Evolutionary conservation across 2,888 invertebrate genomes (phyloP).

Genomic region (Amorpha juglandis): DNA sequence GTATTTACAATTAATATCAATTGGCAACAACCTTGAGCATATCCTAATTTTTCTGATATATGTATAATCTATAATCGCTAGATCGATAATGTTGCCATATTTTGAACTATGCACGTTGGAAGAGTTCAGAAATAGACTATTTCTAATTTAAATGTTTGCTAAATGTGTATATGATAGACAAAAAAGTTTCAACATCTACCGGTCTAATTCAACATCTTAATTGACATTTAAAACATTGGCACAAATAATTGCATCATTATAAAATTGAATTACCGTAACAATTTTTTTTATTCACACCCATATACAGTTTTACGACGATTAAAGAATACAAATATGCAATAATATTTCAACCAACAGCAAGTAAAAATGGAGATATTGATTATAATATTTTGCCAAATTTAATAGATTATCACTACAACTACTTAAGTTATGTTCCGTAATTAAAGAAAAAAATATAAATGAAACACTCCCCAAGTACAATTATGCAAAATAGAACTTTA

Average conservation of each 20-base stretch:
- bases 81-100: neutral
- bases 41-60: neutral
- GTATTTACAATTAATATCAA: conserved; percentile 17
- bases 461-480: no score
- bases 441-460: no score
- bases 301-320: neutral
- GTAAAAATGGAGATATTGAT: no score
- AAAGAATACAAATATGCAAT: no score
- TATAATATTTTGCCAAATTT: no score
- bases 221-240: conserved; percentile 26
- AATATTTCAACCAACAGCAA: no score
- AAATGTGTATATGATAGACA: conserved; percentile 14
- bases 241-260: conserved; percentile 20
- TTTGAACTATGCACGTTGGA: neutral
- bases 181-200: conserved; percentile 16
- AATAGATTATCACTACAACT: no score
- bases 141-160: neutral
- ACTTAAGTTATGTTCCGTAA: no score
- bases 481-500: no score
- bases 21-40: conserved; percentile 28
- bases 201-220: conserved; percentile 20
- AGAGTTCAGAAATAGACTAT: conserved; percentile 1
- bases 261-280: neutral
- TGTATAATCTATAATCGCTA: neutral
- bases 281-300: conserved; percentile 9